Conservation (phyloP, 2,113 vertebrate species). For the Sylvilagus bachmani region DNA sequence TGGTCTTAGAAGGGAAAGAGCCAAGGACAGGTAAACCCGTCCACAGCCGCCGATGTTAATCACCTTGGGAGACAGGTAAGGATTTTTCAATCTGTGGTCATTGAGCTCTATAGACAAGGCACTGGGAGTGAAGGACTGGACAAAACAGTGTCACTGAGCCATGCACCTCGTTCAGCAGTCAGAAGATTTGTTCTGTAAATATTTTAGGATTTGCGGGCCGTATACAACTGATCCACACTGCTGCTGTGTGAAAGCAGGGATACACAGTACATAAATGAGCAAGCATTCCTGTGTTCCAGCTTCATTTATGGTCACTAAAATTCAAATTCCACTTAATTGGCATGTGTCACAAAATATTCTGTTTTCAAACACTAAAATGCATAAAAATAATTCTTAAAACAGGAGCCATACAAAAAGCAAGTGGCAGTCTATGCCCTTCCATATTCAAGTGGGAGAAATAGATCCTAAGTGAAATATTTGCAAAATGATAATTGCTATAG, state of each 20-base stretch:
- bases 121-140: background rate
- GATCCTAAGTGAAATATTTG: background rate
- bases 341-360: background rate
- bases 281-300: background rate
- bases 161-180: background rate
- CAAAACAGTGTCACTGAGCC: background rate
- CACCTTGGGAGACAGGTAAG: background rate
- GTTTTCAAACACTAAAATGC: constrained; percentile 17
- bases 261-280: background rate
- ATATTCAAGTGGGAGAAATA: constrained; percentile 14
- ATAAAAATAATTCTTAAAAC: background rate
- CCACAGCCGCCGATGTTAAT: background rate
- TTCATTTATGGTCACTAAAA: background rate
- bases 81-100: background rate
- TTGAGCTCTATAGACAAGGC: background rate
- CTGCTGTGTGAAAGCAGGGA: background rate
- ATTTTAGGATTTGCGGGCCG: background rate
- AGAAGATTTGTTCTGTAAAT: constrained; percentile 38
- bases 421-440: background rate
- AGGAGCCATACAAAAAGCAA: background rate
- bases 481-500: background rate
- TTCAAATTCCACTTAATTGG: constrained; percentile 18
- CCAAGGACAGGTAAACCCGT: background rate
- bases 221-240: background rate
- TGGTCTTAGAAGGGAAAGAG: background rate